Conservation (phyloP, 1,140 invertebrate species). For the Adoxophyes honmai region DNA sequence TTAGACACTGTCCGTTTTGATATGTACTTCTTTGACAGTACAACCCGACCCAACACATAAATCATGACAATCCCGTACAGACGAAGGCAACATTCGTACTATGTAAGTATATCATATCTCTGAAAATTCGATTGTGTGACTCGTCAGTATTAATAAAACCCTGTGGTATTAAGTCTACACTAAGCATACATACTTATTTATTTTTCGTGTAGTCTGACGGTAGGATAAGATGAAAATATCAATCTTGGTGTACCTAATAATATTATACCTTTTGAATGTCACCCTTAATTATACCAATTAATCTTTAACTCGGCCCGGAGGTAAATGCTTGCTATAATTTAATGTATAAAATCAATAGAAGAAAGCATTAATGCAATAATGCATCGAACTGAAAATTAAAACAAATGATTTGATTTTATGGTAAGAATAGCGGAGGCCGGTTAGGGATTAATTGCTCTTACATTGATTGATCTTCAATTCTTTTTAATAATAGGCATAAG, state of each 20-base stretch:
- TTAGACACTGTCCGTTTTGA: too few relatives aligned
- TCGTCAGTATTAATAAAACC: constrained; percentile 67
- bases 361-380: too few relatives aligned
- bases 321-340: too few relatives aligned
- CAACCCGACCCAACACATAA: too few relatives aligned
- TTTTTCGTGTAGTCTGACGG: constrained; percentile 39
- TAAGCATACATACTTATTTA: constrained; percentile 42
- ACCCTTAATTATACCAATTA: constrained; percentile 28
- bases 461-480: constrained; percentile 19
- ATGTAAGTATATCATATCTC: constrained; percentile 54
- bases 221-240: constrained; percentile 51
- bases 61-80: too few relatives aligned
- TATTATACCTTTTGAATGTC: constrained; percentile 34
- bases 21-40: too few relatives aligned
- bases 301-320: constrained; percentile 2
- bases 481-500: constrained; percentile 60
- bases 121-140: constrained; percentile 45
- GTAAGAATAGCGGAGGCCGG: too few relatives aligned
- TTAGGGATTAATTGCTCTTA: constrained; percentile 4
- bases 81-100: background rate
- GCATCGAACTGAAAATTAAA: too few relatives aligned
- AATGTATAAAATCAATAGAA: too few relatives aligned
- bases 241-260: constrained; percentile 36
- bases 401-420: too few relatives aligned
- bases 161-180: constrained; percentile 40